phyloP scores from a whole-genome alignment of 1,140 invertebrate species.

The Elymnias hypermnestra region DNA sequence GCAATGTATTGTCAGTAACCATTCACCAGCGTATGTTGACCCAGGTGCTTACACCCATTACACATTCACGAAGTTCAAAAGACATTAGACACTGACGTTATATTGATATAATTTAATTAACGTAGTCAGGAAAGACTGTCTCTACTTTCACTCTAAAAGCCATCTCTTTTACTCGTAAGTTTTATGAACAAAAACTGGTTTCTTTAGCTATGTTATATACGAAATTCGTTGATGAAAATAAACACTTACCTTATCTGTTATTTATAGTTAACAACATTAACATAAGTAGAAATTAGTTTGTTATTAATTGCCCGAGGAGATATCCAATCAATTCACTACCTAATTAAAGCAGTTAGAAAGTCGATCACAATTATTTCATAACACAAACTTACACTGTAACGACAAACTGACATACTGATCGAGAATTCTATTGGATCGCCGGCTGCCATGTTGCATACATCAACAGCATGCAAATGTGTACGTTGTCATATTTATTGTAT shows the following conservation, averaged over 20 bases:
- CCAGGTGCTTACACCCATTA: conserved; percentile 2
- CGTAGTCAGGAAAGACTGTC: conserved; percentile 2
- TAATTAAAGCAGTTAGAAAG: too few relatives aligned
- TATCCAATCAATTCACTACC: too few relatives aligned
- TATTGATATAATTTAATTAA: conserved; percentile 19
- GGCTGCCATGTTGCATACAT: conserved; percentile 43
- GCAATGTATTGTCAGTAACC: conserved; percentile 33
- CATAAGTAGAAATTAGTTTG: not conserved
- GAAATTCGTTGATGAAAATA: not conserved
- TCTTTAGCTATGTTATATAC: too few relatives aligned
- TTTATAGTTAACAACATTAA: not conserved
- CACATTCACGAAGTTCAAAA: conserved; percentile 4
- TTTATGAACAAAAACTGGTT: too few relatives aligned
- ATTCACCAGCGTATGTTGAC: conserved; percentile 27
- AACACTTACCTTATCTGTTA: not conserved
- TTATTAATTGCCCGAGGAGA: too few relatives aligned
- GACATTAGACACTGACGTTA: conserved; percentile 5
- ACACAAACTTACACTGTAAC: conserved; percentile 20
- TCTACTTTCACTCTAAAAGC: conserved; percentile 9
- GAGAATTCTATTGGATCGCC: conserved; percentile 39
- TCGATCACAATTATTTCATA: conserved; percentile 20
- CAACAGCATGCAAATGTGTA: conserved; percentile 45
- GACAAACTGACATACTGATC: conserved; percentile 53
- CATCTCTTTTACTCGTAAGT: conserved; percentile 6
- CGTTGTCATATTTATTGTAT: conserved; percentile 9